These are phyloP conservation scores for Watsonalla binaria DNA, from an alignment of 2,888 invertebrate species.

Conservation along the genomic window DNA sequence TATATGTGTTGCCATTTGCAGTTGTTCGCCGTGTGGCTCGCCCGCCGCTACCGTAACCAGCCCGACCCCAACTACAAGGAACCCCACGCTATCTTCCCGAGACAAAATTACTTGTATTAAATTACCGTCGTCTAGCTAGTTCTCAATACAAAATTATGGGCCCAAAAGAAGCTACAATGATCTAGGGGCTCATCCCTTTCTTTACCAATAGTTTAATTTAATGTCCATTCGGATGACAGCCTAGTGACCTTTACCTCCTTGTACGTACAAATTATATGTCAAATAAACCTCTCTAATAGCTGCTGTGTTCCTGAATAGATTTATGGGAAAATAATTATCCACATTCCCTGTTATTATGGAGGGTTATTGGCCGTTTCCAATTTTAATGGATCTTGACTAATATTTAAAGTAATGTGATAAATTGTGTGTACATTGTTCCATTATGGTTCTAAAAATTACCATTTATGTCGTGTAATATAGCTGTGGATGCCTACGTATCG, in stretches of 20 bases:
- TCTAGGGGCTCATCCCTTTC: not conserved
- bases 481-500: not conserved
- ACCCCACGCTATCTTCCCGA: slow-evolving; percentile 85
- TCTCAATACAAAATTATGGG: not conserved
- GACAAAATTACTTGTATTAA: slow-evolving; percentile 75
- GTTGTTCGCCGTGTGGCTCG: slow-evolving; percentile 90
- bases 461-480: not conserved
- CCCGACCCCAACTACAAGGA: slow-evolving; percentile 86
- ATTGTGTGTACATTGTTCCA: slow-evolving; percentile 16
- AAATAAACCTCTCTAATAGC: slow-evolving; percentile 8
- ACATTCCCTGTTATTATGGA: no score
- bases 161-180: not conserved
- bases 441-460: not conserved
- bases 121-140: not conserved
- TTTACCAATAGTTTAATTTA: not conserved
- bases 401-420: slow-evolving; percentile 8
- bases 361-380: slow-evolving; percentile 3
- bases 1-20: slow-evolving; percentile 54
- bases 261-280: slow-evolving; percentile 1
- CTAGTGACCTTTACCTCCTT: not conserved
- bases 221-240: not conserved
- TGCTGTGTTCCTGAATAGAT: slow-evolving; percentile 21
- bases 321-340: slow-evolving; percentile 9
- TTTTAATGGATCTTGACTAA: slow-evolving; percentile 13
- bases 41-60: slow-evolving; percentile 89